Evolutionary conservation across 2,797 vertebrate species (phyloP).

Genomic region (Pangasius djambal): DNA sequence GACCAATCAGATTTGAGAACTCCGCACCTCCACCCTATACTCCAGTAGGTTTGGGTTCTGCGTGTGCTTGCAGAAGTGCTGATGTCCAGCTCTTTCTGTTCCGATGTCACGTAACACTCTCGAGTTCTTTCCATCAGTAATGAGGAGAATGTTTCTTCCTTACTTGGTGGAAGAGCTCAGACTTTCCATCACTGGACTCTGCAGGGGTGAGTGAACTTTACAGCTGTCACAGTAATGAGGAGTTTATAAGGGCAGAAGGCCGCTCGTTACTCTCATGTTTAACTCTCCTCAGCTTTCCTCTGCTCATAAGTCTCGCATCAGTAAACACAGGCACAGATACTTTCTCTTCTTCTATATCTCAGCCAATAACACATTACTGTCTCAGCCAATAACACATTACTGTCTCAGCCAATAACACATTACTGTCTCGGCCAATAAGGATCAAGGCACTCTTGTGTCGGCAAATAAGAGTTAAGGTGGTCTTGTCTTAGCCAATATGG

Average conservation of each 20-base stretch:
- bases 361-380: background rate
- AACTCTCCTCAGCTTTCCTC: background rate
- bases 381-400: background rate
- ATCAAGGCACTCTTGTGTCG: too few species aligned
- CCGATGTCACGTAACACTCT: background rate
- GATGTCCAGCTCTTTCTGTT: background rate
- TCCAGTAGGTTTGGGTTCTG: background rate
- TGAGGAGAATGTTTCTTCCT: constrained; percentile 22
- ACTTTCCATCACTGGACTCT: constrained; percentile 17
- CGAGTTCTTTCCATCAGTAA: background rate
- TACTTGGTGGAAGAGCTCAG: background rate
- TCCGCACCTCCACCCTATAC: background rate
- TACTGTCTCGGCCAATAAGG: background rate
- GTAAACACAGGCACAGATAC: background rate
- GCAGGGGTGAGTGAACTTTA: constrained; percentile 11
- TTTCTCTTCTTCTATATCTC: background rate
- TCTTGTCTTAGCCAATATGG: too few species aligned
- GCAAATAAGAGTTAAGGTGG: too few species aligned
- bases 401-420: background rate
- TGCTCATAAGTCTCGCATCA: background rate
- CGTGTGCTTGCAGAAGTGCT: too few species aligned
- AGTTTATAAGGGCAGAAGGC: constrained; percentile 5
- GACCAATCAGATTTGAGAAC: background rate
- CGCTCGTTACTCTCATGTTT: constrained; percentile 6
- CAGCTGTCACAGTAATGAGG: constrained; percentile 10